A percentile compares a stretch with the other conserved stretches of the same genome.
Evolutionary conservation across 1,140 invertebrate genomes (phyloP).

Genomic region (Maniola jurtina): DNA sequence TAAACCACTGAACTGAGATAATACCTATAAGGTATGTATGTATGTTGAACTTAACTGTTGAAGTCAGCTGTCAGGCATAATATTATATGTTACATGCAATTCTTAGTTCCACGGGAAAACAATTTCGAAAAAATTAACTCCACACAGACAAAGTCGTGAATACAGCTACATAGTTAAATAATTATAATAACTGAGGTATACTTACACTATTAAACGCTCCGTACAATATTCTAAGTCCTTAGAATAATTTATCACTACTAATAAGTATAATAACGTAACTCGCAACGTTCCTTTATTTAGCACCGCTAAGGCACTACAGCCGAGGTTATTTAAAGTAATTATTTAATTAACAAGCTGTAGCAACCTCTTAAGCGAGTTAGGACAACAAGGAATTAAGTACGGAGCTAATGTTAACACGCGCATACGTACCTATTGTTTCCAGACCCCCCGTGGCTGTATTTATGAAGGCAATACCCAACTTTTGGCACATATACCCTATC

Average conservation of each 20-base stretch:
- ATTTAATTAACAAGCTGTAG: conserved; percentile 74
- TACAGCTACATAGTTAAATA: too few species aligned
- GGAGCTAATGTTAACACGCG: conserved; percentile 73
- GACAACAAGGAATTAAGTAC: conserved; percentile 72
- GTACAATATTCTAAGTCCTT: not conserved
- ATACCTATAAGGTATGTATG: too few species aligned
- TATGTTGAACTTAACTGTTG: too few species aligned
- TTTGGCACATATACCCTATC: conserved; percentile 61
- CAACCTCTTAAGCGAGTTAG: conserved; percentile 72
- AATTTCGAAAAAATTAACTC: too few species aligned
- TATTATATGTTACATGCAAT: too few species aligned
- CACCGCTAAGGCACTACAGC: conserved; percentile 9
- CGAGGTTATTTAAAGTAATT: conserved; percentile 72
- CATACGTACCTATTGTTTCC: conserved; percentile 66
- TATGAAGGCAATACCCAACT: conserved; percentile 64
- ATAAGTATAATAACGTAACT: conserved; percentile 7
- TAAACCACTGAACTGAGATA: too few species aligned
- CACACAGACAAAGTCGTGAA: too few species aligned
- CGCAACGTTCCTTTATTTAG: conserved; percentile 10
- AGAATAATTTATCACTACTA: conserved; percentile 9
- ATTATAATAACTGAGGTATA: too few species aligned
- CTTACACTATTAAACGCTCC: not conserved
- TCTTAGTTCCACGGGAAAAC: too few species aligned
- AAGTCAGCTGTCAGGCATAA: too few species aligned
- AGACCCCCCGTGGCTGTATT: conserved; percentile 66